Conservation (phyloP, 2,888 invertebrate species). For the Drosophila affinis region DNA sequence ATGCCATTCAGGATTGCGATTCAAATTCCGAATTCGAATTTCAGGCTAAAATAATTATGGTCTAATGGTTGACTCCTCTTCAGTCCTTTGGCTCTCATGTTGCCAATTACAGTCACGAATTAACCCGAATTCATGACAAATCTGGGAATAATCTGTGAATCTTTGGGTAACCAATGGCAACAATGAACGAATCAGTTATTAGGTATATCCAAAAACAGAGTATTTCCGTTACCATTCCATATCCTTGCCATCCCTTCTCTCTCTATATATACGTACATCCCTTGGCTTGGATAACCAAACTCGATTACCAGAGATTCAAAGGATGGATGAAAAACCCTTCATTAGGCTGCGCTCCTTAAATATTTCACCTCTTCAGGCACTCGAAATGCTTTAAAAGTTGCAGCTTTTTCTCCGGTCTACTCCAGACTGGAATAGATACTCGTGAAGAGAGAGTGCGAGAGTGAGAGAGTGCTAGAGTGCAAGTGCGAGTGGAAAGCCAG, state of each 20-base stretch:
- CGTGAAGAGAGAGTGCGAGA: not conserved
- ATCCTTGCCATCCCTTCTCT: too few species aligned
- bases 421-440: not conserved
- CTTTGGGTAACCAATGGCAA: not conserved
- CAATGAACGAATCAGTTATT: not conserved
- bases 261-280: too few species aligned
- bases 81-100: not conserved
- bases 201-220: too few species aligned
- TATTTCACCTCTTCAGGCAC: conserved; percentile 19
- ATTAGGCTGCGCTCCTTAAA: conserved; percentile 31
- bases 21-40: conserved; percentile 15
- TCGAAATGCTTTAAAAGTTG: conserved; percentile 31
- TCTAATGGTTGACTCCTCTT: conserved; percentile 4
- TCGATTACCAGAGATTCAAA: conserved; percentile 12
- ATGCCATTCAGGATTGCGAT: conserved; percentile 10
- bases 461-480: not conserved
- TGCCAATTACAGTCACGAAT: not conserved
- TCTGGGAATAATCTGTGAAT: not conserved
- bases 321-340: conserved; percentile 30
- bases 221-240: too few species aligned
- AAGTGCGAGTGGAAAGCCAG: conserved; percentile 15
- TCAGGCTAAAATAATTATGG: conserved; percentile 24
- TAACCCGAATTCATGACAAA: not conserved
- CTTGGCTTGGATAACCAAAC: not conserved
- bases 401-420: conserved; percentile 3